Percentiles rank a stretch among this genome's conserved stretches.
These are phyloP conservation scores for Aphelocoma coerulescens DNA, from an alignment of 2,113 vertebrate species.

Conservation along the genomic window DNA sequence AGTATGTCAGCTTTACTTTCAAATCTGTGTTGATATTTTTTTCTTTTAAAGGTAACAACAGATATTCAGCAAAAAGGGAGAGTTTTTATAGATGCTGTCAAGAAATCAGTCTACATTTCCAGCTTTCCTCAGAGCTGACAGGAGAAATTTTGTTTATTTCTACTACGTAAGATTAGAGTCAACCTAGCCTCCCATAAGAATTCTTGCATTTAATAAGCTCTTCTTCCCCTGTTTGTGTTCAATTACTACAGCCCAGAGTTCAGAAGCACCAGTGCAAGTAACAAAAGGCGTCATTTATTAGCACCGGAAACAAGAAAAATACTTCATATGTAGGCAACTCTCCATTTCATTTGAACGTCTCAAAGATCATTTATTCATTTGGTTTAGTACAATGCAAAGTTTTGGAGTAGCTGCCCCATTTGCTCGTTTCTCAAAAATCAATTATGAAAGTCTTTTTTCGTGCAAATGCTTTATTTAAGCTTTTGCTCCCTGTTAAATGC, in stretches of 20 bases:
- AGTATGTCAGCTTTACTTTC: neutral
- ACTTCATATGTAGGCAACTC: neutral
- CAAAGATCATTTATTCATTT: neutral
- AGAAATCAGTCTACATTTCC: neutral
- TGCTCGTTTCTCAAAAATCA: neutral
- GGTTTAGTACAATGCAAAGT: neutral
- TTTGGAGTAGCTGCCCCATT: neutral
- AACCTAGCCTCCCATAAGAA: neutral
- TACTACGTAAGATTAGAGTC: neutral
- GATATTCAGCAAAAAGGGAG: neutral
- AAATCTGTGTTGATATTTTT: neutral
- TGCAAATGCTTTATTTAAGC: neutral
- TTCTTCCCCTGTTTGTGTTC: neutral
- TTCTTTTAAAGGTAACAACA: neutral
- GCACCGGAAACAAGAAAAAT: neutral
- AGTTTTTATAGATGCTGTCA: neutral
- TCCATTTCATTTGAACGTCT: neutral
- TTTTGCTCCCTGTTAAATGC: neutral
- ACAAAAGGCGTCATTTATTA: neutral
- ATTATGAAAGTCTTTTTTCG: neutral
- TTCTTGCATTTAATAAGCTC: neutral
- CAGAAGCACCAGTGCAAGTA: neutral
- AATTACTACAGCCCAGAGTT: neutral
- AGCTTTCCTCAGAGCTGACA: neutral
- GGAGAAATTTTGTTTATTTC: neutral